Evolutionary conservation across 2,797 vertebrate genomes (phyloP).

Genomic region (Novumbra hubbsi): DNA sequence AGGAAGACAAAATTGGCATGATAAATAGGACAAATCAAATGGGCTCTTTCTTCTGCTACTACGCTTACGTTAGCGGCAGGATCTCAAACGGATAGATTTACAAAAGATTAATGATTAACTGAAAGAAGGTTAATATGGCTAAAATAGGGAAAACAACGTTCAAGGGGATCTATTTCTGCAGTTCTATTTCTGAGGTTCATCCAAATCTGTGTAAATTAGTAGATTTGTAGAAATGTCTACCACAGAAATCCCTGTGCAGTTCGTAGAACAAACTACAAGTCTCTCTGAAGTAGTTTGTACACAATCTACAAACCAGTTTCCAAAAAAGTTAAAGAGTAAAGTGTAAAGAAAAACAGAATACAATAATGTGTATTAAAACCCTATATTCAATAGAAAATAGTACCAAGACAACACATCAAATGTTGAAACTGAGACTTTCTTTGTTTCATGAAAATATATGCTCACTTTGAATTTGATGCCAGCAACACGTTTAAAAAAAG

Average conservation of each 20-base stretch:
- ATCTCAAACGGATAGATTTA: background rate
- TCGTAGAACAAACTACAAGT: too few relatives aligned
- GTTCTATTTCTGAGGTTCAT: background rate
- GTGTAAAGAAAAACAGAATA: background rate
- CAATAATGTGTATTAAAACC: too few relatives aligned
- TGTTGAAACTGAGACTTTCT: too few relatives aligned
- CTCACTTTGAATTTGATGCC: too few relatives aligned
- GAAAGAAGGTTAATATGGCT: background rate
- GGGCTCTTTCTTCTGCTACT: background rate
- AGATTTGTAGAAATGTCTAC: too few relatives aligned
- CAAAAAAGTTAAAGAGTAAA: background rate
- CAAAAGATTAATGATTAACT: background rate
- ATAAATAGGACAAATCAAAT: background rate
- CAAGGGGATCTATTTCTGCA: background rate
- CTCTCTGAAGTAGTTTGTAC: background rate
- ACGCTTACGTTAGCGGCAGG: background rate
- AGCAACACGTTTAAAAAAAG: too few relatives aligned
- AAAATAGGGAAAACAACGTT: background rate
- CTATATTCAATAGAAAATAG: too few relatives aligned
- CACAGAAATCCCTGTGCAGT: too few relatives aligned
- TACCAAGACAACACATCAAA: too few relatives aligned
- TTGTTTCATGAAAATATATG: too few relatives aligned
- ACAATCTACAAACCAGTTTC: background rate
- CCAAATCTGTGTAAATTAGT: background rate
- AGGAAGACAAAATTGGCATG: constrained; percentile 1